Evolutionary conservation across 2,888 invertebrate genomes (phyloP).

Genomic region (Villa cingulata): DNA sequence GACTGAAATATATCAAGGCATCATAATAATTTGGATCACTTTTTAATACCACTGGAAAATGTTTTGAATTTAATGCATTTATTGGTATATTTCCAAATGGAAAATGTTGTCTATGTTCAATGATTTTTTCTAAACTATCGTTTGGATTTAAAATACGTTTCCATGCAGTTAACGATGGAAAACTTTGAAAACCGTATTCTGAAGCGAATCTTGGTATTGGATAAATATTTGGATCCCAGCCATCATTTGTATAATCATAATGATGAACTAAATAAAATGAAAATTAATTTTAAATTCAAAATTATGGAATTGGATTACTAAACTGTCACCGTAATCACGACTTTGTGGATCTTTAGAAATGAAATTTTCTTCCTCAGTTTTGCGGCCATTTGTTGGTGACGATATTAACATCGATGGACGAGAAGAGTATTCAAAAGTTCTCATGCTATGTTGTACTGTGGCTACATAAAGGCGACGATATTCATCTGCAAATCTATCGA

Average conservation of each 20-base stretch:
- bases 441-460: constrained; percentile 50
- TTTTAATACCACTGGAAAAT: constrained; percentile 47
- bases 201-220: constrained; percentile 79
- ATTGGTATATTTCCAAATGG: constrained; percentile 55
- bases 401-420: constrained; percentile 50
- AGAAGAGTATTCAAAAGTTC: constrained; percentile 21
- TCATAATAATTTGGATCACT: constrained; percentile 44
- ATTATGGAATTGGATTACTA: constrained; percentile 14
- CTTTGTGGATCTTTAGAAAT: constrained; percentile 66
- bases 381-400: constrained; percentile 79
- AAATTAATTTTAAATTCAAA: not conserved
- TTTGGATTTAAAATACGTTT: constrained; percentile 41
- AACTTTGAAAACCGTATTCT: constrained; percentile 90
- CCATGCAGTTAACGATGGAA: constrained; percentile 61
- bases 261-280: constrained; percentile 52
- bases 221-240: constrained; percentile 66
- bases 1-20: constrained; percentile 68
- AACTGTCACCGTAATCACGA: constrained; percentile 72
- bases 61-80: constrained; percentile 43
- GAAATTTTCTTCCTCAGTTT: constrained; percentile 60
- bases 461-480: constrained; percentile 73
- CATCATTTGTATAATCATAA: constrained; percentile 71
- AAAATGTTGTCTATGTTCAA: constrained; percentile 77
- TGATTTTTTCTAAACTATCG: constrained; percentile 48
- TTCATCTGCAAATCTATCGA: constrained; percentile 50